Evolutionary conservation across 2,113 vertebrate genomes (phyloP).

Genomic region (Dendropsophus ebraccatus): DNA sequence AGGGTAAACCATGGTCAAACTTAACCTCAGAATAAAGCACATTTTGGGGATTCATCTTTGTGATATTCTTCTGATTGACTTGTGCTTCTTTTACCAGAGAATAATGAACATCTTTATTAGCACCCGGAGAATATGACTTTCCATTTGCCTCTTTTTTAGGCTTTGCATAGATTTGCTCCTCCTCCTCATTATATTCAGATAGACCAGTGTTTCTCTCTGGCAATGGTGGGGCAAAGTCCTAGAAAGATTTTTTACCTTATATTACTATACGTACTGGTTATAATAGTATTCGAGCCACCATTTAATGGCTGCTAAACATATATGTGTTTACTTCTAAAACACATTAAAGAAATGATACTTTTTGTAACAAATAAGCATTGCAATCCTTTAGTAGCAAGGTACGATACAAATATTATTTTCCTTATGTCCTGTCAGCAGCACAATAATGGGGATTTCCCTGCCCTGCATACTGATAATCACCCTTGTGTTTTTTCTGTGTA

Average conservation of each 20-base stretch:
- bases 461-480: too few species aligned
- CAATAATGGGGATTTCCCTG: too few species aligned
- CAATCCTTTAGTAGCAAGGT: too few species aligned
- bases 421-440: too few species aligned
- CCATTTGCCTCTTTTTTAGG: conserved; percentile 63
- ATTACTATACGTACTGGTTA: background rate
- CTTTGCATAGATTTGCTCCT: conserved; percentile 67
- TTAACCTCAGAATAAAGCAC: conserved; percentile 68
- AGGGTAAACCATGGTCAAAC: conserved; percentile 63
- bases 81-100: conserved; percentile 34
- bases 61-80: conserved; percentile 10
- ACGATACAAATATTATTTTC: too few species aligned
- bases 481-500: too few species aligned
- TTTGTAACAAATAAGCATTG: too few species aligned
- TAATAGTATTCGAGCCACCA: too few species aligned
- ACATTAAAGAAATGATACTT: too few species aligned
- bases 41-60: background rate
- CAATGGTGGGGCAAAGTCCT: conserved; percentile 65
- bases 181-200: background rate
- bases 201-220: conserved; percentile 67
- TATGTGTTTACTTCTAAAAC: too few species aligned
- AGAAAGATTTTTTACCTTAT: background rate
- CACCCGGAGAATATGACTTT: conserved; percentile 8
- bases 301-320: too few species aligned
- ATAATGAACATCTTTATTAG: conserved; percentile 16